Conservation (phyloP, 2,113 vertebrate species). For the Vidua macroura region DNA sequence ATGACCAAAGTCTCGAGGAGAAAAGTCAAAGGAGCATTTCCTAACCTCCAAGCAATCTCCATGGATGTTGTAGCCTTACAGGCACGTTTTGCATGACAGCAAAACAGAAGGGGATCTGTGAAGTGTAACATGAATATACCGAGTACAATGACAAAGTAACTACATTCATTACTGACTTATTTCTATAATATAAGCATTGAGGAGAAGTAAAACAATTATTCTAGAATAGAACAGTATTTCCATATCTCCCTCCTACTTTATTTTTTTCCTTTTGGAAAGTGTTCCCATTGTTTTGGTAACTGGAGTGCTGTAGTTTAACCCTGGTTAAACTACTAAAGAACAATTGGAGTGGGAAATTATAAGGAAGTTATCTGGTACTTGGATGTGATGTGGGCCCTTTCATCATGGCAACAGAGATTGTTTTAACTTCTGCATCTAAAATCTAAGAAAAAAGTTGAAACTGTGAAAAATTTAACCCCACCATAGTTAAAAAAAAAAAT, state of each 20-base stretch:
- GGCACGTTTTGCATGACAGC: not conserved
- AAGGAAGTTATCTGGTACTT: not conserved
- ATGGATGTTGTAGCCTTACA: not conserved
- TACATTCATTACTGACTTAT: not conserved
- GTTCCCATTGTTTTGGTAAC: not conserved
- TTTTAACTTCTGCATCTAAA: not conserved
- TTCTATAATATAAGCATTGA: not conserved
- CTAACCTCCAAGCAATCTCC: not conserved
- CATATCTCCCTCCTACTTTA: not conserved
- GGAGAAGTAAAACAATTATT: not conserved
- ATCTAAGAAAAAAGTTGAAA: not conserved
- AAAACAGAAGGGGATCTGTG: not conserved
- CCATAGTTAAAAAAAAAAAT: not conserved
- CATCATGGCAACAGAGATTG: not conserved
- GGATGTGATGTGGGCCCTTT: not conserved
- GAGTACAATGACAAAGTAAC: not conserved
- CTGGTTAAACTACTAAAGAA: not conserved
- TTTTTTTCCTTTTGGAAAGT: not conserved
- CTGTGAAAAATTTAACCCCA: not conserved
- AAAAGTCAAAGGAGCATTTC: not conserved
- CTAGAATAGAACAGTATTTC: not conserved
- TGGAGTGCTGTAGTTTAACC: not conserved
- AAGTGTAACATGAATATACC: fast-evolving
- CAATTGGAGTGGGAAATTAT: not conserved
- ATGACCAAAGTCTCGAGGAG: not conserved